These are phyloP conservation scores for Cataglyphis livida DNA, from an alignment of 2,888 invertebrate genomes.

Conservation along the genomic window DNA sequence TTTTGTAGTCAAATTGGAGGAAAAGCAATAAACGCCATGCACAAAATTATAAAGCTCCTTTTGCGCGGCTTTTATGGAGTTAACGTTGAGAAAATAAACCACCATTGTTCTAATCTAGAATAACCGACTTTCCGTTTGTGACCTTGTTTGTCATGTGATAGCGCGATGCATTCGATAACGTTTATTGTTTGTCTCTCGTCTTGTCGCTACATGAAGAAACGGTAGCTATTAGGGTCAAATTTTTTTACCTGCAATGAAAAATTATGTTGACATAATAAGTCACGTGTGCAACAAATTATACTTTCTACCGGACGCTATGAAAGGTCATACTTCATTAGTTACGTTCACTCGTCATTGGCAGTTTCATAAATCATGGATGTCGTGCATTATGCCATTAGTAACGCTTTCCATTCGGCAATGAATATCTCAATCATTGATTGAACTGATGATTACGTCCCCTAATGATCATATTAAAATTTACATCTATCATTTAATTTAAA, in stretches of 20 bases:
- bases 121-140: constrained; percentile 11
- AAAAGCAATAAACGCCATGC: constrained; percentile 57
- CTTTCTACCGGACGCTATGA: constrained; percentile 35
- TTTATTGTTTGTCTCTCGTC: constrained; percentile 16
- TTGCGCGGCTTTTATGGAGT: constrained; percentile 6
- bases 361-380: constrained; percentile 37
- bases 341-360: constrained; percentile 43
- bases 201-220: constrained; percentile 8
- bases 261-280: constrained; percentile 22
- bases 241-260: constrained; percentile 31
- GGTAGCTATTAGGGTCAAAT: constrained; percentile 30
- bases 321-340: constrained; percentile 51
- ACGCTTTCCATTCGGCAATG: constrained; percentile 41
- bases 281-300: constrained; percentile 32
- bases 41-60: constrained; percentile 40
- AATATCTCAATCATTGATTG: constrained; percentile 31
- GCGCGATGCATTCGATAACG: constrained; percentile 39
- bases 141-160: constrained; percentile 22
- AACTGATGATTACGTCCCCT: constrained; percentile 18
- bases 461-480: constrained; percentile 10
- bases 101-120: constrained; percentile 17
- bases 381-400: constrained; percentile 35
- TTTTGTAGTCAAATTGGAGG: constrained; percentile 41
- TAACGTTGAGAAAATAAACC: constrained; percentile 43
- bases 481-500: constrained; percentile 17